These are phyloP conservation scores for Homalodisca vitripennis DNA, from an alignment of 1,140 invertebrate genomes.

Conservation along the genomic window DNA sequence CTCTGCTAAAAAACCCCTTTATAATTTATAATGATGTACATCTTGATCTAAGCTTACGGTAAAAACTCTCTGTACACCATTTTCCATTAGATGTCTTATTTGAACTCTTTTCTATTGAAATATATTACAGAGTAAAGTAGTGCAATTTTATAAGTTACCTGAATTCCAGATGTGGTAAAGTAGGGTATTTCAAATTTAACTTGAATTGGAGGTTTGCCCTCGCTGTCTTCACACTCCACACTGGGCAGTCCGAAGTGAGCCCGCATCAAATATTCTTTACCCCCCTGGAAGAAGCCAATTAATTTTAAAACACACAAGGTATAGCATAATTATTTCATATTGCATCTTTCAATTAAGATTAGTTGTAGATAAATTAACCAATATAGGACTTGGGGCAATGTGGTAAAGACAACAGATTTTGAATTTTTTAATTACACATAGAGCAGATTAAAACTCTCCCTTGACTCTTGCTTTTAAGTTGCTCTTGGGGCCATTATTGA, in stretches of 20 bases:
- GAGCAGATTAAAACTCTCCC: too few species aligned
- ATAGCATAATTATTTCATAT: constrained; percentile 92
- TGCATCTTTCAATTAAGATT: constrained; percentile 97
- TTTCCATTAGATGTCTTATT: too few species aligned
- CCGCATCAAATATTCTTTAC: constrained; percentile 98
- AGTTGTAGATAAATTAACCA: constrained; percentile 98
- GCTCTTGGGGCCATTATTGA: too few species aligned
- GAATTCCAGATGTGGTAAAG: constrained; percentile 98
- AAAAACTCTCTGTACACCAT: too few species aligned
- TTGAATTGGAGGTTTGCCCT: constrained; percentile 96
- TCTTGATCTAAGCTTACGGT: too few species aligned
- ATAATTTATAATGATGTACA: too few species aligned
- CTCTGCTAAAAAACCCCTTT: too few species aligned
- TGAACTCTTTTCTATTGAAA: too few species aligned
- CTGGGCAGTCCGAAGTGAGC: constrained; percentile 97
- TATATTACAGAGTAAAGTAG: too few species aligned
- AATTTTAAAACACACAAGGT: constrained; percentile 93
- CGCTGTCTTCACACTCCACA: constrained; percentile 89
- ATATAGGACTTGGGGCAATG: constrained; percentile 97
- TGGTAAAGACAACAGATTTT: too few species aligned
- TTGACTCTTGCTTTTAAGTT: too few species aligned
- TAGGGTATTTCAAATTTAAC: constrained; percentile 99
- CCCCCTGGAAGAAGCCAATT: constrained; percentile 97
- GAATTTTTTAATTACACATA: too few species aligned
- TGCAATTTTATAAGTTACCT: constrained; percentile 58